A percentile compares a stretch with the other conserved stretches of the same genome.
phyloP scores from a whole-genome alignment of 2,888 invertebrate genomes.

The Monoplex corrugatus region DNA sequence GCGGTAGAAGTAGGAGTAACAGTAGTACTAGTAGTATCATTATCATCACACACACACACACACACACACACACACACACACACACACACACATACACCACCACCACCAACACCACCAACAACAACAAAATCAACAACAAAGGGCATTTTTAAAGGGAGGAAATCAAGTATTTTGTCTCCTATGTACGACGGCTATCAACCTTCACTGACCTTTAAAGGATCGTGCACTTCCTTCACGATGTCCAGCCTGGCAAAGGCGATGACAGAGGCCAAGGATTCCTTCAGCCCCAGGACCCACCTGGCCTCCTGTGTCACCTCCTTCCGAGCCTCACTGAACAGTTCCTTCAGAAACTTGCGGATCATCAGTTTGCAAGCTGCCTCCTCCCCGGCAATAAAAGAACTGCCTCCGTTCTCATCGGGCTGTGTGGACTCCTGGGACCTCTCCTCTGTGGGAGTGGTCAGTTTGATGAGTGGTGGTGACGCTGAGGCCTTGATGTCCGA shows the following conservation, averaged over 20 bases:
- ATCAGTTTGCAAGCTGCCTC: background rate
- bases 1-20: too few relatives aligned
- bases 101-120: too few relatives aligned
- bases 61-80: background rate
- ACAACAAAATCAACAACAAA: too few relatives aligned
- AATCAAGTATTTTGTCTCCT: background rate
- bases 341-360: background rate
- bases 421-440: background rate
- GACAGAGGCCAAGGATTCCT: constrained; percentile 20
- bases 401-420: background rate
- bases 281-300: constrained; percentile 30
- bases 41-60: too few relatives aligned
- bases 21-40: too few relatives aligned
- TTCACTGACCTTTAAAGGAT: constrained; percentile 9
- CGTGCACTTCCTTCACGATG: constrained; percentile 10
- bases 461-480: too few relatives aligned
- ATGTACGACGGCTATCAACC: background rate
- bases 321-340: background rate
- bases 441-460: too few relatives aligned
- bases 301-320: constrained; percentile 9
- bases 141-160: background rate
- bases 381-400: background rate
- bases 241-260: constrained; percentile 17
- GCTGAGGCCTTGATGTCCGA: too few relatives aligned
- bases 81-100: too few relatives aligned